Evolutionary conservation across 2,113 vertebrate genomes (phyloP).

Genomic region (Malurus melanocephalus): DNA sequence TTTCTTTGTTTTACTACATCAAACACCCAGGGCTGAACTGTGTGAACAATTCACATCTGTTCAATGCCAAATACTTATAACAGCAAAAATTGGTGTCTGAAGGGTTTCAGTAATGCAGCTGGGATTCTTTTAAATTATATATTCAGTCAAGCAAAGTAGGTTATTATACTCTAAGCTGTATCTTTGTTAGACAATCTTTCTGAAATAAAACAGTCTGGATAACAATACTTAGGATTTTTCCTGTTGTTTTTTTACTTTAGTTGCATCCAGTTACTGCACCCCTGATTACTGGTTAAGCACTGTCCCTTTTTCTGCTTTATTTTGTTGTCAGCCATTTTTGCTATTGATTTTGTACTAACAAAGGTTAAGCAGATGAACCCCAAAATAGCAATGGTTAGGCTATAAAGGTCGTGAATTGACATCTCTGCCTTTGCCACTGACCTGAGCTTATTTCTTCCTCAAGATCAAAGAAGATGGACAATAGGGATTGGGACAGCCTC

Average conservation of each 20-base stretch:
- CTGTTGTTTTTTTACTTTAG: not conserved
- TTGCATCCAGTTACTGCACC: not conserved
- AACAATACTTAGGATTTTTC: not conserved
- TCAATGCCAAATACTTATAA: not conserved
- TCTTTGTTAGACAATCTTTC: not conserved
- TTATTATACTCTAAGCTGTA: not conserved
- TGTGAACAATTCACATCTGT: not conserved
- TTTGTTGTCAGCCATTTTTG: not conserved
- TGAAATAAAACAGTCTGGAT: not conserved
- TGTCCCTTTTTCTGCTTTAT: not conserved
- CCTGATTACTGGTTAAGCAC: not conserved
- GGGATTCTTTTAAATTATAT: not conserved
- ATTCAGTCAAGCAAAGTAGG: not conserved
- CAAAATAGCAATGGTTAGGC: accelerated
- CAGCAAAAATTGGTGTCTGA: not conserved
- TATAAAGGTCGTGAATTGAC: not conserved
- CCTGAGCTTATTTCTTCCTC: not conserved
- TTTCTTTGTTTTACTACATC: not conserved
- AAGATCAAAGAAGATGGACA: not conserved
- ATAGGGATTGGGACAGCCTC: not conserved
- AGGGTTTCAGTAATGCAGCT: not conserved
- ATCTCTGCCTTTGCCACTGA: not conserved
- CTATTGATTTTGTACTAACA: not conserved
- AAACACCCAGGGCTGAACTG: not conserved
- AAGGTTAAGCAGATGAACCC: not conserved